Evolutionary conservation across 2,888 invertebrate genomes (phyloP).

Genomic region (Ypsolopha sequella): DNA sequence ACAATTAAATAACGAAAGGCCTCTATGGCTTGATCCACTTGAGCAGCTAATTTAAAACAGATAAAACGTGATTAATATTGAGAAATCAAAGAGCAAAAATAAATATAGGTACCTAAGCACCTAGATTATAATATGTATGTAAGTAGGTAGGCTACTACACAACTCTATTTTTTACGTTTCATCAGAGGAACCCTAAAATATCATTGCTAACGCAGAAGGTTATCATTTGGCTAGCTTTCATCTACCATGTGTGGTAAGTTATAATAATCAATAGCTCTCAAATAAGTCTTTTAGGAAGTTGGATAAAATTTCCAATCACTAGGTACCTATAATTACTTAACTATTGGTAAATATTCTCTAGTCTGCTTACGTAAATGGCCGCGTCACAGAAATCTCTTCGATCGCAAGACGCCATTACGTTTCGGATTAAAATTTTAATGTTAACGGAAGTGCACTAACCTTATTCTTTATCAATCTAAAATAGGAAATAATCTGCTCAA

Average conservation of each 20-base stretch:
- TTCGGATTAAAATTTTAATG: not conserved
- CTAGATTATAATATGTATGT: too few species aligned
- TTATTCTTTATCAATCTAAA: slow-evolving; percentile 2
- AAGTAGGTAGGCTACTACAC: not conserved
- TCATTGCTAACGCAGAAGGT: too few species aligned
- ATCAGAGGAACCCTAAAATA: too few species aligned
- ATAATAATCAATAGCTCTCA: too few species aligned
- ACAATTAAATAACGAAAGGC: too few species aligned
- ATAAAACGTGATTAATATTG: not conserved
- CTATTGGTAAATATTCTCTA: too few species aligned
- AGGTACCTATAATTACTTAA: not conserved
- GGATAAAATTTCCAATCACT: too few species aligned
- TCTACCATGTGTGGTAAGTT: too few species aligned
- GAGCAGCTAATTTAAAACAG: not conserved
- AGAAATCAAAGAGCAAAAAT: not conserved
- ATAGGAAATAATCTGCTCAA: slow-evolving; percentile 8
- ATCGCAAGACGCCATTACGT: not conserved
- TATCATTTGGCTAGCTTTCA: too few species aligned
- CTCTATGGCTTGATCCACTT: not conserved
- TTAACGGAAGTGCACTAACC: slow-evolving; percentile 6
- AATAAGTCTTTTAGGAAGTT: too few species aligned
- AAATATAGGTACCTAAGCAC: not conserved
- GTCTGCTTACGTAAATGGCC: too few species aligned
- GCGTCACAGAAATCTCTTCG: not conserved
- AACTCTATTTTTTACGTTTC: too few species aligned